Percentiles rank a stretch among this genome's conserved stretches.
phyloP scores from a whole-genome alignment of 2,797 vertebrate species.

The Thamnophis elegans region DNA sequence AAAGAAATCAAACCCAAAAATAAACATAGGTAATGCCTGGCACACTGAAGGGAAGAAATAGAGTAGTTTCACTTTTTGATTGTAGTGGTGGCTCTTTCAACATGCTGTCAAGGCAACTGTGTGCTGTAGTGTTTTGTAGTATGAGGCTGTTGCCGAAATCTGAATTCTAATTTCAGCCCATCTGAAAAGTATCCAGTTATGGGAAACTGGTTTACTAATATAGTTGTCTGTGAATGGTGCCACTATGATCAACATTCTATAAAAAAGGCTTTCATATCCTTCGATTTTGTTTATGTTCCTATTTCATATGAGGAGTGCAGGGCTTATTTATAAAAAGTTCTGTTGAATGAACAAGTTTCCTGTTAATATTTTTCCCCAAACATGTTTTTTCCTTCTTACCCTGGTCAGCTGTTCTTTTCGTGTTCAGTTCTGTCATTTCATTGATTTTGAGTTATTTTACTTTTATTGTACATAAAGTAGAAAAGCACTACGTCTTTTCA shows the following conservation, averaged over 20 bases:
- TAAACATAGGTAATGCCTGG: neutral
- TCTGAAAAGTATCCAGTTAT: neutral
- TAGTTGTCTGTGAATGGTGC: neutral
- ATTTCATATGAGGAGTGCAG: neutral
- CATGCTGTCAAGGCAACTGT: neutral
- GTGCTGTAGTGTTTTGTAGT: neutral
- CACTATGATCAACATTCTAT: neutral
- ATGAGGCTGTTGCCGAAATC: neutral
- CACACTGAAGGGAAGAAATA: neutral
- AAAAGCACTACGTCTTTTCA: neutral
- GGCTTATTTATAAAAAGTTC: neutral
- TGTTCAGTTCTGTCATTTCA: conserved; percentile 14
- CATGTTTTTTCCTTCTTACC: neutral
- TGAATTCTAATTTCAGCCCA: neutral
- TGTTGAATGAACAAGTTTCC: neutral
- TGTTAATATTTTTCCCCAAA: neutral
- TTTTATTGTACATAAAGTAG: neutral
- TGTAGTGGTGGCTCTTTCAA: neutral
- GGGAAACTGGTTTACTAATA: neutral
- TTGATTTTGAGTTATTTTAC: conserved; percentile 17
- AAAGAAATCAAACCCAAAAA: conserved; percentile 12
- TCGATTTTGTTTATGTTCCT: neutral
- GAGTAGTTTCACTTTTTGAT: neutral
- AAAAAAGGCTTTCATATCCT: neutral
- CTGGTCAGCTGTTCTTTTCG: neutral